These are phyloP conservation scores for Crossocerus cetratus DNA, from an alignment of 2,888 invertebrate species.

Conservation along the genomic window DNA sequence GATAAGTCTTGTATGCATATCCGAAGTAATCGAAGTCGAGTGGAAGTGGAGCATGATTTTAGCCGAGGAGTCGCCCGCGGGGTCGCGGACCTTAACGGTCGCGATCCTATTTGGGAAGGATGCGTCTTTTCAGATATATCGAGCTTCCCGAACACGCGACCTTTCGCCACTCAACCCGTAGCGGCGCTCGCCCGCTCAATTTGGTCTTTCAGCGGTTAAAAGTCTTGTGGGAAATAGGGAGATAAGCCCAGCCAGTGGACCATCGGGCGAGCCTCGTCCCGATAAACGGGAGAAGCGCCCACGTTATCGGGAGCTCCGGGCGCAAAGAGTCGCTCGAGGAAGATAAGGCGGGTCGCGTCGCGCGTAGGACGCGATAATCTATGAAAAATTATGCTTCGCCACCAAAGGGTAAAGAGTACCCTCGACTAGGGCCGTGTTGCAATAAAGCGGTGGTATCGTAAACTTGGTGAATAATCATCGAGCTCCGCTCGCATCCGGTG, in stretches of 20 bases:
- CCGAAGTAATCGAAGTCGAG: not conserved
- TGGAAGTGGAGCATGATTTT: slow-evolving; percentile 5
- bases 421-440: not conserved
- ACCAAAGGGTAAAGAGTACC: not conserved
- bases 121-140: slow-evolving; percentile 9
- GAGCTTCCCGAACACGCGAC: slow-evolving; percentile 10
- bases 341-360: not conserved
- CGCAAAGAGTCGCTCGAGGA: not conserved
- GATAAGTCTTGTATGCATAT: slow-evolving; percentile 11
- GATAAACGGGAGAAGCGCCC: not conserved
- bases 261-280: not conserved
- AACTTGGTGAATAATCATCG: not conserved
- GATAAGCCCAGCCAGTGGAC: not conserved
- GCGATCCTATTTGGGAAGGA: slow-evolving; percentile 34
- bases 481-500: not conserved
- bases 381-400: not conserved
- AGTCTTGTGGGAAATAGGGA: not conserved
- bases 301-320: not conserved
- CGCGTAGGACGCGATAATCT: not conserved
- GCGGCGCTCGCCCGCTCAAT: not conserved
- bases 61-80: slow-evolving; percentile 21
- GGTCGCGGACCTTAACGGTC: slow-evolving; percentile 50
- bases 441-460: not conserved
- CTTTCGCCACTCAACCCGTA: not conserved
- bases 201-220: not conserved